Conservation (phyloP, 2,888 invertebrate species). For the Heteromyza rotundicornis region DNA sequence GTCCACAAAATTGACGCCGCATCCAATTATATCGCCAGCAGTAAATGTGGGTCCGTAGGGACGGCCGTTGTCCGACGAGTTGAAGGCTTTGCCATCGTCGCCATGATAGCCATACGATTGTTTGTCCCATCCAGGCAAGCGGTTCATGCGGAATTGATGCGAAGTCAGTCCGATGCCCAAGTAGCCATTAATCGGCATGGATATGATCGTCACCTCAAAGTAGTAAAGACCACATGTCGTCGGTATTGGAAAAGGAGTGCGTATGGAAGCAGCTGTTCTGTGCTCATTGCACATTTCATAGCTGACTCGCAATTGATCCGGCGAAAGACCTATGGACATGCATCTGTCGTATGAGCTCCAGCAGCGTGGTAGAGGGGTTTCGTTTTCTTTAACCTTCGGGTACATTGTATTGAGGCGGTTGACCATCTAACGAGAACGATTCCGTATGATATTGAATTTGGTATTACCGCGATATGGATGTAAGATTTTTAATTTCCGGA, state of each 20-base stretch:
- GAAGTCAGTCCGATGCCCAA: slow-evolving; percentile 99
- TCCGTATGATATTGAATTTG: no score
- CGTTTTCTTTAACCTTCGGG: slow-evolving; percentile 95
- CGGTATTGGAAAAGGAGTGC: slow-evolving; percentile 95
- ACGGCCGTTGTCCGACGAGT: slow-evolving; percentile 96
- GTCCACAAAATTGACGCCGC: slow-evolving; percentile 96
- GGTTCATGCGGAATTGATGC: slow-evolving; percentile 95
- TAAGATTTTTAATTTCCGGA: no score
- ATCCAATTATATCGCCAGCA: slow-evolving; percentile 97
- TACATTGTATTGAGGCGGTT: slow-evolving; percentile 90
- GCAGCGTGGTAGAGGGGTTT: slow-evolving; percentile 90
- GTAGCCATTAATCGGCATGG: slow-evolving; percentile 97
- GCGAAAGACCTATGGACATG: slow-evolving; percentile 94
- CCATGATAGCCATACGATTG: slow-evolving; percentile 99
- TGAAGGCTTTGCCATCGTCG: slow-evolving; percentile 99
- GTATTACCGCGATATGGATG: no score
- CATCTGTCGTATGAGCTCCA: slow-evolving; percentile 99
- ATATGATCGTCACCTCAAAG: slow-evolving; percentile 98
- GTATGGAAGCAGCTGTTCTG: slow-evolving; percentile 97
- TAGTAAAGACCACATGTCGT: slow-evolving; percentile 97
- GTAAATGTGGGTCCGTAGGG: slow-evolving; percentile 99
- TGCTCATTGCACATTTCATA: slow-evolving; percentile 98
- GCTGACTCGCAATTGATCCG: slow-evolving; percentile 97
- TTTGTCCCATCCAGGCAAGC: slow-evolving; percentile 98
- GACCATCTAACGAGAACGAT: slow-evolving; percentile 39